phyloP scores from a whole-genome alignment of 2,797 vertebrate genomes.

The Myotis planiceps region DNA sequence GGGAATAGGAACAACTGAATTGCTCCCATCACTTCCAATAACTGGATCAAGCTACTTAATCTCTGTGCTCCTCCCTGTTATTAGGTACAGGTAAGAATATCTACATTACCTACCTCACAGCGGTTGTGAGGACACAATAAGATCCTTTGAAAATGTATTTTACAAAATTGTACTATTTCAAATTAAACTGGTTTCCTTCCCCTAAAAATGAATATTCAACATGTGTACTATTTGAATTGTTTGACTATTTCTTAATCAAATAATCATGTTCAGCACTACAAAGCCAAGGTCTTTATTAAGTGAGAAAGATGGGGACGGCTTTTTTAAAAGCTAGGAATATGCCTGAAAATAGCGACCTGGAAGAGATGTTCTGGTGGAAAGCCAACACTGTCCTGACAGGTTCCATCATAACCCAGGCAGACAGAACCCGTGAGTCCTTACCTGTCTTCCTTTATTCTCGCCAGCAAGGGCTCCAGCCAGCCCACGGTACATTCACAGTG shows the following conservation, averaged over 20 bases:
- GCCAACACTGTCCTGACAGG: neutral
- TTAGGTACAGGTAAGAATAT: neutral
- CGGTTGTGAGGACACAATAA: neutral
- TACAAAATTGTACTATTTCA: neutral
- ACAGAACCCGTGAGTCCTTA: conserved; percentile 76
- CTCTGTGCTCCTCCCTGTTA: neutral
- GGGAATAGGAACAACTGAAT: neutral
- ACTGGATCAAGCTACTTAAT: neutral
- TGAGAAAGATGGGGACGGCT: neutral
- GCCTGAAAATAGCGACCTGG: neutral
- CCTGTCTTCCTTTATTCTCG: conserved; percentile 96
- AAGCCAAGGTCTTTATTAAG: neutral
- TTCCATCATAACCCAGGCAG: neutral
- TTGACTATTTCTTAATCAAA: conserved; percentile 22
- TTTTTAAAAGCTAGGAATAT: conserved; percentile 31
- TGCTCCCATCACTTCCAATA: neutral
- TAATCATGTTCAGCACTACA: neutral
- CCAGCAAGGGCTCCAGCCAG: conserved; percentile 96
- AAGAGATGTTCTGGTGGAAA: neutral
- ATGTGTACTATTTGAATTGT: neutral
- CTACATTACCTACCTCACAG: neutral
- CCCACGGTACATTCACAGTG: conserved; percentile 97
- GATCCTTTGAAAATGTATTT: neutral
- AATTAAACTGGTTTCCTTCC: neutral
- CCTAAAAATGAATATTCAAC: neutral